A percentile compares a stretch with the other conserved stretches of the same genome.
These are phyloP conservation scores for Pollachius pollachius DNA, from an alignment of 2,113 vertebrate genomes.

Conservation along the genomic window DNA sequence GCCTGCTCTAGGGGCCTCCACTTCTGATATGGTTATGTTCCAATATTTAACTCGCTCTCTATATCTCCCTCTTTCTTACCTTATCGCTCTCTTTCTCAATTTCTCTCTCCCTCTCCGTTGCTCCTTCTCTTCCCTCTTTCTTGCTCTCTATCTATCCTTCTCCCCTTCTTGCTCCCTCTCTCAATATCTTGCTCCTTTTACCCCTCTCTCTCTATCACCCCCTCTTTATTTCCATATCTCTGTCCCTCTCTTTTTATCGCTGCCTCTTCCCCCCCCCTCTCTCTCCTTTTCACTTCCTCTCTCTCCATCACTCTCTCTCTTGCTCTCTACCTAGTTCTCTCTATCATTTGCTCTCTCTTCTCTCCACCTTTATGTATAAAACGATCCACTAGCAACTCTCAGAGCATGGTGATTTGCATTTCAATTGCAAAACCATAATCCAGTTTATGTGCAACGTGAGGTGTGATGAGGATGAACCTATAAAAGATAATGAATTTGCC, in stretches of 20 bases:
- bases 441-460: too few species aligned
- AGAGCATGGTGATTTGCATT: conserved; percentile 6
- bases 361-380: background rate
- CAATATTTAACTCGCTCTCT: conserved; percentile 20
- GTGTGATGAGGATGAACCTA: too few species aligned
- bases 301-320: too few species aligned
- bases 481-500: too few species aligned
- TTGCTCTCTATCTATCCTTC: background rate
- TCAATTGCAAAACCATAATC: conserved; percentile 16
- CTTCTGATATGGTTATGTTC: conserved; percentile 37
- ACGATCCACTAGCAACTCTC: background rate
- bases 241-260: background rate
- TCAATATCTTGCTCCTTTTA: background rate
- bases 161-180: background rate
- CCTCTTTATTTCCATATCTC: too few species aligned
- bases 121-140: background rate
- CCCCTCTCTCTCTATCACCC: too few species aligned
- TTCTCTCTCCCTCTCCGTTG: background rate
- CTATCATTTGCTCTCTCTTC: background rate
- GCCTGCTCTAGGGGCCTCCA: conserved; percentile 32
- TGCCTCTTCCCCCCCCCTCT: background rate
- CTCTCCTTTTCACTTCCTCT: too few species aligned
- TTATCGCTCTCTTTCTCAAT: background rate
- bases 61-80: background rate
- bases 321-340: too few species aligned